Conservation (phyloP, 2,888 invertebrate species). For the Dicranocentrus wangi region DNA sequence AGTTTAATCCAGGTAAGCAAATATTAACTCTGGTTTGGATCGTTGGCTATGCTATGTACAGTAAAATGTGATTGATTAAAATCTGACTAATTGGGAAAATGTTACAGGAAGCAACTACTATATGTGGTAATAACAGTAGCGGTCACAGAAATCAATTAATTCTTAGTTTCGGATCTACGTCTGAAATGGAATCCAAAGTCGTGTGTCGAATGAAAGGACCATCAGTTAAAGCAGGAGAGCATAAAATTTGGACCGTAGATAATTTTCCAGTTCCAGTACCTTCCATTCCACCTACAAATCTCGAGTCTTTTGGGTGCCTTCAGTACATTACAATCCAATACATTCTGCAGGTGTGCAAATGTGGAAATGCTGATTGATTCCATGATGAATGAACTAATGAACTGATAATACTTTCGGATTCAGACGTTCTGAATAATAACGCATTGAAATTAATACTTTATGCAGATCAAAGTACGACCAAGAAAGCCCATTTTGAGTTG, state of each 20-base stretch:
- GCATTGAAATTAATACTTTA: not conserved
- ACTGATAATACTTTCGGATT: too few relatives aligned
- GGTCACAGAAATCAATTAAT: conserved; percentile 56
- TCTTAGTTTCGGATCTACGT: conserved; percentile 57
- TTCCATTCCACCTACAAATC: conserved; percentile 63
- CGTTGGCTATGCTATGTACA: too few relatives aligned
- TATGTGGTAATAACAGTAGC: conserved; percentile 52
- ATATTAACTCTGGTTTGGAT: too few relatives aligned
- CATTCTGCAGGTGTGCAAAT: conserved; percentile 61
- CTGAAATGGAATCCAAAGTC: conserved; percentile 66
- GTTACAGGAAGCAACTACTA: conserved; percentile 62
- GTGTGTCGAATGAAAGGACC: conserved; percentile 69
- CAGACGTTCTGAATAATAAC: too few relatives aligned
- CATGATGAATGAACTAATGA: too few relatives aligned
- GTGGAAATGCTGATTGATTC: too few relatives aligned
- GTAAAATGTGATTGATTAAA: too few relatives aligned
- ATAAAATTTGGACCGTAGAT: conserved; percentile 66
- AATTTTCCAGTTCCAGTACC: conserved; percentile 69
- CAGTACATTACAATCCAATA: conserved; percentile 67
- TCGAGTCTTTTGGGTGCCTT: conserved; percentile 67
- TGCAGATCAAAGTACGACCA: conserved; percentile 66
- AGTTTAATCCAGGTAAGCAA: conserved; percentile 62
- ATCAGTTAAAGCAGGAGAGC: conserved; percentile 66
- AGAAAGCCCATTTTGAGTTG: conserved; percentile 66
- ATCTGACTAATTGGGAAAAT: not conserved